Conservation (phyloP, 2,888 invertebrate genomes). For the Salticus scenicus region DNA sequence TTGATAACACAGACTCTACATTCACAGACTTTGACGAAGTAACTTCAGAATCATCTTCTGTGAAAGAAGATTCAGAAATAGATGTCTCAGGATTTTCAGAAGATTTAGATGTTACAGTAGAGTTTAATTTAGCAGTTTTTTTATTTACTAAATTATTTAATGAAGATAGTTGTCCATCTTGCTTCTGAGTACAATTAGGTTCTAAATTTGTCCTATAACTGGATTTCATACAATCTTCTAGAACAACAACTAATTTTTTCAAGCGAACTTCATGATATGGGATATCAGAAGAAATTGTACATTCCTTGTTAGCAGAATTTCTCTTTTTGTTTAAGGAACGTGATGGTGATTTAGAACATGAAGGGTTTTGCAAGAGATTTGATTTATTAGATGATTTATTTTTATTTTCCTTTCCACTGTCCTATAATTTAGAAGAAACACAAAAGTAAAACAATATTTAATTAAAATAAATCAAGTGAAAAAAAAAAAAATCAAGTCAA, state of each 20-base stretch:
- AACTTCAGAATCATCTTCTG: neutral
- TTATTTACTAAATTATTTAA: neutral
- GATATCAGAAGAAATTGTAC: neutral
- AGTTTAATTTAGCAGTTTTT: neutral
- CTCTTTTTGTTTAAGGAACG: conserved; percentile 6
- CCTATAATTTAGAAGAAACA: neutral
- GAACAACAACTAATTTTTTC: neutral
- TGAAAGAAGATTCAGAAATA: neutral
- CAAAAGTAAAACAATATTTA: neutral
- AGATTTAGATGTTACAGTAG: too few relatives aligned
- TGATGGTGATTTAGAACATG: conserved; percentile 13
- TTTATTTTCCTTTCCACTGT: neutral
- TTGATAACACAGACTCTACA: neutral
- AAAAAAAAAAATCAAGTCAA: too few relatives aligned
- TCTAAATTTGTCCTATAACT: neutral
- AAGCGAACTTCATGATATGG: neutral
- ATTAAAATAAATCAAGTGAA: too few relatives aligned
- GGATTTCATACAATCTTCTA: neutral
- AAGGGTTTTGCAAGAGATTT: conserved; percentile 30
- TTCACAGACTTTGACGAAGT: neutral
- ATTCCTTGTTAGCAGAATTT: neutral
- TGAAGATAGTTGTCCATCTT: too few relatives aligned
- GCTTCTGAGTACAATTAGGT: too few relatives aligned
- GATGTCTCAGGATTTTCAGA: neutral
- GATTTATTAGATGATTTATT: neutral